phyloP scores from a whole-genome alignment of 2,888 invertebrate species.

The Dynastes hyllus region DNA sequence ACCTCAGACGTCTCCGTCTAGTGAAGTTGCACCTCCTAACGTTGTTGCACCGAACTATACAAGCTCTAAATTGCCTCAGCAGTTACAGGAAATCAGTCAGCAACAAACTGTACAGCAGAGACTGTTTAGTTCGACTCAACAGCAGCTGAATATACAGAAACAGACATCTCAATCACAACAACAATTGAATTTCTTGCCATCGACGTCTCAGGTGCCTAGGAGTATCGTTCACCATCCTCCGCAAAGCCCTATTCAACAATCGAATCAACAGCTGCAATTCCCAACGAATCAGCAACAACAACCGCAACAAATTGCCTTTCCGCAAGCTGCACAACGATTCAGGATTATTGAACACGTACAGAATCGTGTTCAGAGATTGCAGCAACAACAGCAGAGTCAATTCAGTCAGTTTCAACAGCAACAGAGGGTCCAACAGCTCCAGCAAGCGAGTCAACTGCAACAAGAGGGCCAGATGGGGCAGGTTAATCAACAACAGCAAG shows the following conservation, averaged over 20 bases:
- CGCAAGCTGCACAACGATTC: slow-evolving; percentile 48
- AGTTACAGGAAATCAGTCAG: slow-evolving; percentile 60
- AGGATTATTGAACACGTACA: slow-evolving; percentile 53
- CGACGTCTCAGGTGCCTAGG: slow-evolving; percentile 63
- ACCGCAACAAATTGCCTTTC: slow-evolving; percentile 29
- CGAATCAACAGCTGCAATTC: slow-evolving; percentile 67
- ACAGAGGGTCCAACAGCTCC: slow-evolving; percentile 33
- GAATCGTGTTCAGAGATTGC: slow-evolving; percentile 47
- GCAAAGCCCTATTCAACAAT: slow-evolving; percentile 65
- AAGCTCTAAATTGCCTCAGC: slow-evolving; percentile 57
- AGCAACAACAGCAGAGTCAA: slow-evolving; percentile 33
- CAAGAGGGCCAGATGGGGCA: slow-evolving; percentile 42
- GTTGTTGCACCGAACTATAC: slow-evolving; percentile 67
- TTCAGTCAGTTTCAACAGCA: slow-evolving; percentile 49
- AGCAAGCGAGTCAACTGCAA: slow-evolving; percentile 47
- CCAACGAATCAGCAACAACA: slow-evolving; percentile 32
- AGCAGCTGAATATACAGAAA: slow-evolving; percentile 58
- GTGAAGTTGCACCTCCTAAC: slow-evolving; percentile 62
- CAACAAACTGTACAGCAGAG: slow-evolving; percentile 48
- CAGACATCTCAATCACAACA: slow-evolving; percentile 49
- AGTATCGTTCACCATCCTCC: slow-evolving; percentile 69
- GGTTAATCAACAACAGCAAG: slow-evolving; percentile 50
- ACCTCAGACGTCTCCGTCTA: slow-evolving; percentile 68
- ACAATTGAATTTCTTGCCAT: slow-evolving; percentile 52
- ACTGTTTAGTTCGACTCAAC: slow-evolving; percentile 52